A percentile compares a stretch with the other conserved stretches of the same genome.
Conservation (phyloP, 2,888 invertebrate species). For the Caenorhabditis sp. region DNA sequence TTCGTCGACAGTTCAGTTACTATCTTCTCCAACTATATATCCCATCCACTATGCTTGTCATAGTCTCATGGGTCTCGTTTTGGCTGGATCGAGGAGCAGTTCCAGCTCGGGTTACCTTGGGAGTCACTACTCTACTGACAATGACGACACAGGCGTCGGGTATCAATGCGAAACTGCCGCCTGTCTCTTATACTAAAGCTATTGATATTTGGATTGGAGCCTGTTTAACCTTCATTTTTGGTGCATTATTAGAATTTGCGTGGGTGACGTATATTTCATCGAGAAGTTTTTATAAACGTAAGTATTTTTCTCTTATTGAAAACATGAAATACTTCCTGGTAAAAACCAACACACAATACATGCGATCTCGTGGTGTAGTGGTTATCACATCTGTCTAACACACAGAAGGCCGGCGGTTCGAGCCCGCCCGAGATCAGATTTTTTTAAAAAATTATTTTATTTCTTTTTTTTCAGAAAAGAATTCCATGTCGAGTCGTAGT, state of each 20-base stretch:
- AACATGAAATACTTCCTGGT: neutral
- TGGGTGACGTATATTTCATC: conserved; percentile 84
- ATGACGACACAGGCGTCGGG: conserved; percentile 80
- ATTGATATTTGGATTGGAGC: conserved; percentile 70
- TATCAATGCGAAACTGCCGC: conserved; percentile 68
- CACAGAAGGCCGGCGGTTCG: conserved; percentile 70
- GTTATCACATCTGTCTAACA: conserved; percentile 70
- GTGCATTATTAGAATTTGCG: conserved; percentile 91
- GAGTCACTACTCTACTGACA: conserved; percentile 91
- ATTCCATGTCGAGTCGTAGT: conserved; percentile 14
- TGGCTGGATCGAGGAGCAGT: conserved; percentile 68
- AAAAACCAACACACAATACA: neutral
- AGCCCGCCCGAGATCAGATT: conserved; percentile 65
- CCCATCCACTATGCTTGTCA: conserved; percentile 82
- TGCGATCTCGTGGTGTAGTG: conserved; percentile 65
- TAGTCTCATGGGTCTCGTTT: conserved; percentile 64
- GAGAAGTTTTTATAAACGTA: conserved; percentile 60
- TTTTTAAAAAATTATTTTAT: neutral
- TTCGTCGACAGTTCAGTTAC: conserved; percentile 98
- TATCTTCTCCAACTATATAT: conserved; percentile 99
- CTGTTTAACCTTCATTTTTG: conserved; percentile 97
- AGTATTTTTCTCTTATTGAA: conserved; percentile 1
- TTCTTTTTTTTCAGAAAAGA: conserved; percentile 14
- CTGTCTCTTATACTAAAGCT: conserved; percentile 88
- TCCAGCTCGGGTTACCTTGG: conserved; percentile 76